Base-by-base conservation (phyloP, 2,888 invertebrate genomes). In the Ommatoiulus sabulosus region DNA sequence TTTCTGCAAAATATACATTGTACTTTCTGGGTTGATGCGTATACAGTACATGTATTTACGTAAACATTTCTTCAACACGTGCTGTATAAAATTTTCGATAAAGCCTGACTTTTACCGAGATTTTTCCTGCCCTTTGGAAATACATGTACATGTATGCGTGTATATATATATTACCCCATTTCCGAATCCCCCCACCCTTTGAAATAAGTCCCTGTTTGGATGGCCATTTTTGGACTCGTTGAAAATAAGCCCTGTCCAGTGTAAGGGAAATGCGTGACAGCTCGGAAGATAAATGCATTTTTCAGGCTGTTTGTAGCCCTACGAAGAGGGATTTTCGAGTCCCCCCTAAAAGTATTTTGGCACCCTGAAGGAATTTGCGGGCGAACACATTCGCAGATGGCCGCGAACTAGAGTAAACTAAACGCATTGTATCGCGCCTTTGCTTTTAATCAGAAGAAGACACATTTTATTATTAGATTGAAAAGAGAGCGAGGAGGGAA, bases 171-270 rank as follows among this genome's bases (percentile, higher is more conserved):
- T 35, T 35, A 35, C 72, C 72, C 72, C 72, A n/a, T n/a, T 80
- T 24, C 10, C 35, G 5, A 43, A 12, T 80, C 80, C 80, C 80
- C 80, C 35, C 35, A 35, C 80, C 72, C 80, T 80, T 80, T 80
- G 80, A 80, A 80, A 80, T 35, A 80, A 80, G 24, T 35, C 80
- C 35, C 80, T 35, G 35, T 80, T 80, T 24, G 6, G 35, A 80
- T 80, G 80, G 80, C 35, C 35, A 80, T 80, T 80, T 80, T 80
- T 80, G 80, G 24, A 80, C 8, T 43, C 80, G 80, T 80, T 80
- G 80, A 80, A 80, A 80, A 80, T 80, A 80, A 80, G 80, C 80
- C 80, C 80, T 80, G 80, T 80, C 80, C 80, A 80, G 80, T 80
- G 80, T 80, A 80, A 35, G 80, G 80, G 80, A 80, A 80, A 80